Conservation (phyloP, 2,888 invertebrate genomes). For the Euclidia mi region DNA sequence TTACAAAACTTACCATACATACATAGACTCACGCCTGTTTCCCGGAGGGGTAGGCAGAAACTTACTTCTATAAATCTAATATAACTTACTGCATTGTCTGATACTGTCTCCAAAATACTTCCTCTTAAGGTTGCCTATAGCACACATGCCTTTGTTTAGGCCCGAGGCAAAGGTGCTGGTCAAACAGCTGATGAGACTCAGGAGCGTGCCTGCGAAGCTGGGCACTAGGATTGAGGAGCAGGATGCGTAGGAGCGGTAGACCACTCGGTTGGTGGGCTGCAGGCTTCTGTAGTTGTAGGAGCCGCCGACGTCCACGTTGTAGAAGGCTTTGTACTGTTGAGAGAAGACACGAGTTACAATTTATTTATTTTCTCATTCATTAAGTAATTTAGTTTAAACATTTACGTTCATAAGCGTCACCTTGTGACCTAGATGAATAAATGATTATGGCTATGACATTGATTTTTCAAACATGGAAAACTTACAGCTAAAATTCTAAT, state of each 20-base stretch:
- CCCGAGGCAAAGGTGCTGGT: constrained; percentile 61
- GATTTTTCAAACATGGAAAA: too few species aligned
- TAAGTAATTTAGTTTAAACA: too few species aligned
- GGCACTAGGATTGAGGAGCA: constrained; percentile 66
- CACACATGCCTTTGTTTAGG: constrained; percentile 68
- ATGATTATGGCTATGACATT: too few species aligned
- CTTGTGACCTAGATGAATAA: too few species aligned
- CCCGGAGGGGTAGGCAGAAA: too few species aligned
- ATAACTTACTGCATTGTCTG: constrained; percentile 14
- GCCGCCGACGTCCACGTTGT: constrained; percentile 74
- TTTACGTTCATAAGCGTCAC: too few species aligned
- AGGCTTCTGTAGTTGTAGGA: constrained; percentile 84
- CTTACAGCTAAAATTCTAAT: too few species aligned
- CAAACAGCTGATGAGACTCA: constrained; percentile 66
- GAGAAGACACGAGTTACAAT: too few species aligned
- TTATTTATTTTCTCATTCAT: too few species aligned
- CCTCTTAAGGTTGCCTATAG: constrained; percentile 69
- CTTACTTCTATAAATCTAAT: constrained; percentile 5
- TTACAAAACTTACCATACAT: too few species aligned
- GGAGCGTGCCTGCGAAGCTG: constrained; percentile 59
- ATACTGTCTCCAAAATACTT: constrained; percentile 62
- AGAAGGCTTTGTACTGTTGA: constrained; percentile 76
- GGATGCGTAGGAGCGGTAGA: constrained; percentile 78
- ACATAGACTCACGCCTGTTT: too few species aligned
- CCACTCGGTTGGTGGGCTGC: constrained; percentile 75